Percentiles rank a stretch among this genome's conserved stretches.
Evolutionary conservation across 2,888 invertebrate species (phyloP).

Genomic region (Himalopsyche japonica): DNA sequence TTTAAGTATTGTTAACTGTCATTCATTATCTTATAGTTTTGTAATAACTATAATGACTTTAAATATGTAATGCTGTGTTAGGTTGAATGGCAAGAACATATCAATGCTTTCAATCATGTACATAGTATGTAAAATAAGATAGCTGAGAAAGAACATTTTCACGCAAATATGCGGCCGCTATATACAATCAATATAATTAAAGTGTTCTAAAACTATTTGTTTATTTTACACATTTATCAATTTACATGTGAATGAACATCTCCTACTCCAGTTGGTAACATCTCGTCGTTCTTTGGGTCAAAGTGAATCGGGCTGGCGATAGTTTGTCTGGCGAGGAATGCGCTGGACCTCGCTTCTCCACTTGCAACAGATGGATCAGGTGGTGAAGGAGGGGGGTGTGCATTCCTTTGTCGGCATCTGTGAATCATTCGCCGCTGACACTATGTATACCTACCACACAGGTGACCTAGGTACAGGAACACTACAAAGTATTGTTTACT

Average conservation of each 20-base stretch:
- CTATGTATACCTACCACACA: slow-evolving; percentile 8
- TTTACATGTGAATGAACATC: background rate
- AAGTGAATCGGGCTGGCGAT: background rate
- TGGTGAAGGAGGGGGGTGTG: slow-evolving; percentile 1
- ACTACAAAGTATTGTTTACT: background rate
- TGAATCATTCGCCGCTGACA: slow-evolving; percentile 34
- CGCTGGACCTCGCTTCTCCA: background rate
- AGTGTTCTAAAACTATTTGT: too few species aligned
- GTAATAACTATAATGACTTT: too few species aligned
- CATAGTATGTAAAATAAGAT: too few species aligned
- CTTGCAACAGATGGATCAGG: background rate
- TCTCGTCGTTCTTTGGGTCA: background rate
- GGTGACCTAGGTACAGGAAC: slow-evolving; percentile 21
- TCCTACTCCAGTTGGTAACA: background rate
- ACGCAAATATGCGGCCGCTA: too few species aligned
- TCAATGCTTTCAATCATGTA: too few species aligned
- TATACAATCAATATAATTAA: too few species aligned
- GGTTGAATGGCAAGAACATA: too few species aligned
- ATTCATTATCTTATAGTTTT: too few species aligned
- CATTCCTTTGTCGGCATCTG: slow-evolving; percentile 31
- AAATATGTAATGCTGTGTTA: too few species aligned
- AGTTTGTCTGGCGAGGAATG: background rate
- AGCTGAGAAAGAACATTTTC: too few species aligned
- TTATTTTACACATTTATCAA: background rate
- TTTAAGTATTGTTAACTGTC: too few species aligned